A percentile compares a stretch with the other conserved stretches of the same genome.
These are phyloP conservation scores for Zapornia atra DNA, from an alignment of 2,113 vertebrate genomes.

Conservation along the genomic window DNA sequence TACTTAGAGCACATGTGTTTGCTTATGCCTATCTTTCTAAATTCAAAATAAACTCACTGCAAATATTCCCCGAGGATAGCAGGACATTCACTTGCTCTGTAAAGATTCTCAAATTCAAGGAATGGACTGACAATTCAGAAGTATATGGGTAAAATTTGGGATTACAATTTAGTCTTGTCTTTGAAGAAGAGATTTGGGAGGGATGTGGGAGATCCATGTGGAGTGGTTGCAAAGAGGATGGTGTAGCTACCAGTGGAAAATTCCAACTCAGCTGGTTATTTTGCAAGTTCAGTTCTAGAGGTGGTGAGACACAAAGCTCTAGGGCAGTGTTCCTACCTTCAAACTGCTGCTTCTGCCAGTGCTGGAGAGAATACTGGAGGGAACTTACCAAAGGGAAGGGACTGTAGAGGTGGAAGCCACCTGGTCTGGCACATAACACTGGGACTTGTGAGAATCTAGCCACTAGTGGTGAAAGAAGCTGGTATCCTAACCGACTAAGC, in stretches of 20 bases:
- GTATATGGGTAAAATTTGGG: background rate
- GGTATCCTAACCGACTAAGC: background rate
- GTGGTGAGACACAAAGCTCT: background rate
- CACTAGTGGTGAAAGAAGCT: background rate
- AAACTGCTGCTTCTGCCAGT: background rate
- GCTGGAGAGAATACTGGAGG: background rate
- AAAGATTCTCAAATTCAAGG: background rate
- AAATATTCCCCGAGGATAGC: background rate
- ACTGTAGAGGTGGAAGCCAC: background rate
- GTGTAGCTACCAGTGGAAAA: background rate
- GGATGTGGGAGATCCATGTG: background rate
- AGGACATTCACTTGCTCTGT: background rate
- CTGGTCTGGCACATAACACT: background rate
- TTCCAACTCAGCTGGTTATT: background rate
- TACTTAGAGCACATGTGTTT: background rate
- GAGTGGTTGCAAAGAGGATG: background rate
- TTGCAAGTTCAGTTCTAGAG: background rate
- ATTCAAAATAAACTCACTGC: background rate
- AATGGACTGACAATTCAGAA: background rate
- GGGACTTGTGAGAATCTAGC: background rate
- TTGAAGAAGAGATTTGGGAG: background rate
- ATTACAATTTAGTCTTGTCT: background rate
- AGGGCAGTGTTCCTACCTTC: background rate
- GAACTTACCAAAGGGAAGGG: background rate
- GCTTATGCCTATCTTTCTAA: background rate